Evolutionary conservation across 2,888 invertebrate species (phyloP).

Genomic region (Caenorhabditis becei): DNA sequence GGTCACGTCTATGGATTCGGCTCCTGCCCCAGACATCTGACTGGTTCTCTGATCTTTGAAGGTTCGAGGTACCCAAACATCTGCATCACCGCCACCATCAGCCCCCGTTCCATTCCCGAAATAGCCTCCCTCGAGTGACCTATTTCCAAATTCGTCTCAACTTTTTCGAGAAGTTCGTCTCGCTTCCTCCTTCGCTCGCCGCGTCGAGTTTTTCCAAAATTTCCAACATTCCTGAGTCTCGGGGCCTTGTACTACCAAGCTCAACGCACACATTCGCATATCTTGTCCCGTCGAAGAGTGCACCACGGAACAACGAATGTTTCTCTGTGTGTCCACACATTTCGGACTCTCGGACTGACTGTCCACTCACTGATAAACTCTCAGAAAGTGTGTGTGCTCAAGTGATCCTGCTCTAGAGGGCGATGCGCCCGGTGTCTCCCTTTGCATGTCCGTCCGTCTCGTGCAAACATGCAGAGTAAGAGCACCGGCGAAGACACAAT

Average conservation of each 20-base stretch:
- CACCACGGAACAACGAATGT: slow-evolving; percentile 41
- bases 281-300: slow-evolving; percentile 40
- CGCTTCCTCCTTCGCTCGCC: slow-evolving; percentile 18
- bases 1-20: too few relatives aligned
- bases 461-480: slow-evolving; percentile 44
- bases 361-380: slow-evolving; percentile 59
- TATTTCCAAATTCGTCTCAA: slow-evolving; percentile 17
- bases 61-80: slow-evolving; percentile 8
- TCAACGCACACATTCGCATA: slow-evolving; percentile 27
- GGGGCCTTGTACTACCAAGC: slow-evolving; percentile 55
- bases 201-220: slow-evolving; percentile 29
- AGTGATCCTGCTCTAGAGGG: slow-evolving; percentile 59
- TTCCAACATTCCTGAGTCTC: slow-evolving; percentile 55
- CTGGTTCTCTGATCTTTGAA: too few relatives aligned
- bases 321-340: slow-evolving; percentile 45
- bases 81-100: slow-evolving; percentile 24
- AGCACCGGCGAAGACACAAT: neutral
- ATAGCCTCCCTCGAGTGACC: slow-evolving; percentile 2
- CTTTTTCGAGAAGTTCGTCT: neutral
- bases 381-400: slow-evolving; percentile 61
- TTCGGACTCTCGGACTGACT: too few relatives aligned
- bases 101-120: slow-evolving; percentile 15
- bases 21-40: neutral
- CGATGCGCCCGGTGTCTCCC: slow-evolving; percentile 21
- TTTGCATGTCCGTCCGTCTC: slow-evolving; percentile 42